A percentile compares a stretch with the other conserved stretches of the same genome.
These are phyloP conservation scores for Erythrocebus patas DNA, from an alignment of 2,113 vertebrate species.

Conservation along the genomic window DNA sequence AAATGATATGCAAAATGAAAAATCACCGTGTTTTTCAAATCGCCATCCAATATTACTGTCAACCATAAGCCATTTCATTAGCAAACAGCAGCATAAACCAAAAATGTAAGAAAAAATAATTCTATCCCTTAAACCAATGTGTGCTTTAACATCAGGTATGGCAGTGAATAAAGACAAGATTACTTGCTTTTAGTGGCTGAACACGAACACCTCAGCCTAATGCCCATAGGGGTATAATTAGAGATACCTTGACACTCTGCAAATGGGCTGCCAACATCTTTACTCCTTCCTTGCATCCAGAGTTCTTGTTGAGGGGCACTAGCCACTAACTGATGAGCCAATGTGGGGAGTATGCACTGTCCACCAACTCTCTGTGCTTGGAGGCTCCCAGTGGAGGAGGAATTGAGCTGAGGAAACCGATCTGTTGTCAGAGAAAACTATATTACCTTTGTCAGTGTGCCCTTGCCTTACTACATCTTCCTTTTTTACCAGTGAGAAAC, in stretches of 20 bases:
- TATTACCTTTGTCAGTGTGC: background rate
- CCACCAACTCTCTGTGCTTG: background rate
- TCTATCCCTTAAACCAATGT: background rate
- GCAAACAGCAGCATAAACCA: background rate
- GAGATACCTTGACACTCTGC: background rate
- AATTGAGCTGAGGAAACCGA: background rate
- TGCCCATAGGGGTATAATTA: background rate
- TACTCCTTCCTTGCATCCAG: background rate
- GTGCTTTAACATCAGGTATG: background rate
- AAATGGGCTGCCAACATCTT: background rate
- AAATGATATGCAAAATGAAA: background rate
- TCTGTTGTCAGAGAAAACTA: background rate
- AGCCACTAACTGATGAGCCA: background rate
- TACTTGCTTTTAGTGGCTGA: background rate
- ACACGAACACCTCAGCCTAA: background rate
- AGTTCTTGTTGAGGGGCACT: background rate
- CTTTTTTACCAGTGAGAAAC: background rate
- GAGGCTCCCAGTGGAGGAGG: background rate
- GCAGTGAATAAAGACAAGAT: background rate
- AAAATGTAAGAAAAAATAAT: background rate
- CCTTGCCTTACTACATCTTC: background rate
- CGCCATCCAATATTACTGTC: background rate
- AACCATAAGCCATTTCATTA: background rate
- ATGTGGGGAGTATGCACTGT: accelerated
- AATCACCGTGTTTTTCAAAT: background rate